Evolutionary conservation across 2,797 vertebrate species (phyloP), one percentile per base, ranked within the genome.

Genomic region (Eutrigla gurnardus): DNA sequence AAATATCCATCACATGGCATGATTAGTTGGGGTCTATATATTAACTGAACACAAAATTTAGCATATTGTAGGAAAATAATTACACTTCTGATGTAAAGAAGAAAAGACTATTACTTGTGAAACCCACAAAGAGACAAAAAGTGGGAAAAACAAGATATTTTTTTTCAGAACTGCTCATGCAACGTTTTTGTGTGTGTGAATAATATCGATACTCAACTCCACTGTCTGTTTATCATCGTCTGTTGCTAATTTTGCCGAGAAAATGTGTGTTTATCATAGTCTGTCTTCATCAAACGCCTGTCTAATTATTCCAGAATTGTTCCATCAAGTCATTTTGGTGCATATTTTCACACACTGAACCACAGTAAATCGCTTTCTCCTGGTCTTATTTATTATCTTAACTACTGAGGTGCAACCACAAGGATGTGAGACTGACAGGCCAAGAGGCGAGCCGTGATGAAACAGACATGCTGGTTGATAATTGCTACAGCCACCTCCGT

Each of bases 381-480:
- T 6, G 15, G 50, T 33, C 40, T 13, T 50, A 32, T 83, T 85
- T 73, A 53, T 81, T 77, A 60, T 79, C 66, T 57, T 2, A 61
- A 70, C 72, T 50, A 33, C 17, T 65, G 25, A 79, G 55, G 65
- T 73, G 47, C 60, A 54, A 78, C 81, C 79, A 7, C 73, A 66
- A 15, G 13, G 64, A 79, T 32, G 66, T 37, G 36, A 68, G 76
- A 64, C 64, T 46, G 81, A 62, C 68, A 46, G 70, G 70, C 39
- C 13, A 12, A 63, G 77, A 80, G 66, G 68, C 70, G 77, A 70
- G 75, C 32, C 9, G 33, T 43, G 72, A 77, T 25, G 57, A 68
- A 70, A 47, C 74, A 62, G 71, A 80, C 80, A 70, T 58, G 72
- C 33, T 39, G 53, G 55, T 68, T 70, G 36, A 17, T 73, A 75